Conservation (phyloP, 2,797 vertebrate genomes). For the Leontopithecus rosalia region DNA sequence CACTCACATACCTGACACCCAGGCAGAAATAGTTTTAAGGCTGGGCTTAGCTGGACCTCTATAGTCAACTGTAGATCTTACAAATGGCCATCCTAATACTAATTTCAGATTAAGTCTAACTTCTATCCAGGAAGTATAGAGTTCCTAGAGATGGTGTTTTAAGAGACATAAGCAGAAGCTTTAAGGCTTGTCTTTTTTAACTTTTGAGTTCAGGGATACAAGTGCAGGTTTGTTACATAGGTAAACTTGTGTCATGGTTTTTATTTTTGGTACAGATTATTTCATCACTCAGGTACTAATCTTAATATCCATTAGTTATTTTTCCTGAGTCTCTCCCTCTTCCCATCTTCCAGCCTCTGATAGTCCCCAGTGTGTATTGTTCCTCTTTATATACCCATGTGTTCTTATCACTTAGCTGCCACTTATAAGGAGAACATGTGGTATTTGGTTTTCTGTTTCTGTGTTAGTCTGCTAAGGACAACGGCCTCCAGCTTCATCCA, state of each 20-base stretch:
- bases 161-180: neutral
- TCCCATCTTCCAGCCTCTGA: neutral
- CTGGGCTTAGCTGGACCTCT: neutral
- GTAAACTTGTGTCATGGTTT: neutral
- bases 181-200: neutral
- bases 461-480: neutral
- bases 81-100: neutral
- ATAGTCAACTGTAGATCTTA: neutral
- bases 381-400: neutral
- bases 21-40: neutral
- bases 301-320: neutral
- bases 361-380: neutral
- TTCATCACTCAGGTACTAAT: neutral
- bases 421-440: neutral
- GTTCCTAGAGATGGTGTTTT: neutral
- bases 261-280: neutral
- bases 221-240: neutral
- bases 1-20: neutral
- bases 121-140: neutral
- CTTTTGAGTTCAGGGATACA: neutral
- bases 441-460: neutral
- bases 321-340: neutral
- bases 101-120: neutral
- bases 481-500: neutral
- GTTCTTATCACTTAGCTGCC: neutral